A percentile compares a stretch with the other conserved stretches of the same genome.
Evolutionary conservation across 35 echinoderm and acorn worm species (phyloP).

Genomic region (Anneissia japonica): DNA sequence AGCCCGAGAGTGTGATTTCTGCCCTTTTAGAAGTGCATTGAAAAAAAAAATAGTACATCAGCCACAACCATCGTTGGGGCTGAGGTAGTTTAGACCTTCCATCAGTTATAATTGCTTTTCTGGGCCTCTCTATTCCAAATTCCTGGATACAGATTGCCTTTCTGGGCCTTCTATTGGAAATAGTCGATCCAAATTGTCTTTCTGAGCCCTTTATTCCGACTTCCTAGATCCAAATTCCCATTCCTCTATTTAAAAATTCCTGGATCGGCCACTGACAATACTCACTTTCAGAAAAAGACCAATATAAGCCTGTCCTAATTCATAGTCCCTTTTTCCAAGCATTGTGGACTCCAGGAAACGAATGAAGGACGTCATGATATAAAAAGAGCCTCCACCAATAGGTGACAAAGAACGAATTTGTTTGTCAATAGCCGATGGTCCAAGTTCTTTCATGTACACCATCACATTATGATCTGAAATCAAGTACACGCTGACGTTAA

Average conservation of each 20-base stretch:
- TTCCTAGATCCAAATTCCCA: neutral
- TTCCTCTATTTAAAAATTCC: neutral
- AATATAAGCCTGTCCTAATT: slow-evolving; percentile 79
- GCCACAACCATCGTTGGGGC: no score
- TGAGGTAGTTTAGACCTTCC: no score
- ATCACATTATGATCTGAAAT: slow-evolving; percentile 52
- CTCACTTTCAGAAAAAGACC: slow-evolving; percentile 70
- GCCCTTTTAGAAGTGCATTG: no score
- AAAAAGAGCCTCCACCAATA: slow-evolving; percentile 58
- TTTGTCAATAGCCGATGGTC: slow-evolving; percentile 66
- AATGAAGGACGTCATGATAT: slow-evolving; percentile 59
- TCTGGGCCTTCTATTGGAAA: no score
- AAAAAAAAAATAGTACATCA: no score
- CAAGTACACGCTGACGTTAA: no score
- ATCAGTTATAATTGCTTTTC: no score
- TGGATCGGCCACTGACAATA: neutral
- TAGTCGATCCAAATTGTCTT: no score
- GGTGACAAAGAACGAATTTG: slow-evolving; percentile 62
- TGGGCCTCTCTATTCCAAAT: no score
- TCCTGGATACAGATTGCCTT: no score
- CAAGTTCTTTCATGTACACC: slow-evolving; percentile 45
- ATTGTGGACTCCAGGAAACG: slow-evolving; percentile 31
- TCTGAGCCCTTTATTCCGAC: no score
- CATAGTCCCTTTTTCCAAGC: slow-evolving; percentile 55
- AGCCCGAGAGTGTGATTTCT: no score